Evolutionary conservation across 1,140 invertebrate genomes (phyloP).

Genomic region (Cepaea nemoralis): DNA sequence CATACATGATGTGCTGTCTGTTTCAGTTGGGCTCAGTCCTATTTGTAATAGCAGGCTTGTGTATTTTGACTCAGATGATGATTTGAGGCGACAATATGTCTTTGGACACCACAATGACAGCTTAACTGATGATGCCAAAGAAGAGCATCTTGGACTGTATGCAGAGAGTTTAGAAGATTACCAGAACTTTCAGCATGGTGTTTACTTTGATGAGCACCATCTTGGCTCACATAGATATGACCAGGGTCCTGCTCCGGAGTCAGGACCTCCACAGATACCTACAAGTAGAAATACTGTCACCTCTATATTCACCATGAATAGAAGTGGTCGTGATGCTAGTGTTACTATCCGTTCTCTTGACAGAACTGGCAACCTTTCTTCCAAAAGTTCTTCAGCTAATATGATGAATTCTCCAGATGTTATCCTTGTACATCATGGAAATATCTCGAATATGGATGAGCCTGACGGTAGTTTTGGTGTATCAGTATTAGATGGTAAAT

Average conservation of each 20-base stretch:
- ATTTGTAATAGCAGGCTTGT: neutral
- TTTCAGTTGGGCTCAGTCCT: neutral
- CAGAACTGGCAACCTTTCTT: neutral
- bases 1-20: neutral
- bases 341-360: neutral
- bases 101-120: constrained; percentile 13
- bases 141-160: neutral
- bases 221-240: neutral
- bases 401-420: neutral
- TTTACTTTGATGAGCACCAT: constrained; percentile 23
- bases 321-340: neutral
- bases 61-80: neutral
- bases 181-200: constrained; percentile 19
- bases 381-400: neutral
- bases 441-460: neutral
- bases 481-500: neutral
- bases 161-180: constrained; percentile 18
- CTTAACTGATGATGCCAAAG: constrained; percentile 29
- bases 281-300: neutral
- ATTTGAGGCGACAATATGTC: neutral
- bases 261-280: neutral
- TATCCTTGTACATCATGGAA: neutral
- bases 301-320: neutral
- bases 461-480: neutral
- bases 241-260: neutral